Percentiles rank a stretch among this genome's conserved stretches.
phyloP scores from a whole-genome alignment of 2,113 vertebrate species.

The Podocnemis expansa region DNA sequence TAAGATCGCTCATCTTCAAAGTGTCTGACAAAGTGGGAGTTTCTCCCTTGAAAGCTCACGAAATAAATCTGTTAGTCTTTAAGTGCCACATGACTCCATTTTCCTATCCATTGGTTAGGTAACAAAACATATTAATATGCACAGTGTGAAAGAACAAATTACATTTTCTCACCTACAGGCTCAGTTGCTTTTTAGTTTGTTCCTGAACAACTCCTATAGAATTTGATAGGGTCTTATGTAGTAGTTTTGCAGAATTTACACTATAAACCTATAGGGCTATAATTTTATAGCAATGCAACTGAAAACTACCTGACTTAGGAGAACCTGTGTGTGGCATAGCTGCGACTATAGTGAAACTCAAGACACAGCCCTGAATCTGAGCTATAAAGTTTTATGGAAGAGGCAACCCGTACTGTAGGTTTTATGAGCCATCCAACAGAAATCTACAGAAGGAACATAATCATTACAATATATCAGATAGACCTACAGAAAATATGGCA shows the following conservation, averaged over 20 bases:
- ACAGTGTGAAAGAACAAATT: neutral
- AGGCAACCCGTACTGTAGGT: neutral
- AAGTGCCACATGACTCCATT: too few species aligned
- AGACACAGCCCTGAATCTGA: neutral
- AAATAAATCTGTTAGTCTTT: too few species aligned
- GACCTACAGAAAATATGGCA: neutral
- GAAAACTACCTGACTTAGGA: neutral
- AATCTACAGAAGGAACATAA: neutral
- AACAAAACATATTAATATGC: neutral
- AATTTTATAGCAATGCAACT: neutral
- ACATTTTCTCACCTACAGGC: neutral
- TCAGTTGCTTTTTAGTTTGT: neutral
- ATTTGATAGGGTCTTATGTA: neutral
- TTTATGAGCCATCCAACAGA: neutral
- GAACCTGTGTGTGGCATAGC: neutral
- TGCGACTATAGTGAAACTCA: neutral
- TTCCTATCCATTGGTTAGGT: neutral
- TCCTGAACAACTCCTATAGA: neutral
- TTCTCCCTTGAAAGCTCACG: too few species aligned
- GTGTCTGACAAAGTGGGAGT: too few species aligned
- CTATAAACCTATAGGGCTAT: neutral
- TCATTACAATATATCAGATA: neutral
- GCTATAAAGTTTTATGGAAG: neutral
- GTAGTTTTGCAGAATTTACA: neutral
- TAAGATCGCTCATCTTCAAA: too few species aligned